Percentiles rank a stretch among this genome's conserved stretches.
Evolutionary conservation across 2,797 vertebrate species (phyloP).

Genomic region (Artibeus lituratus): DNA sequence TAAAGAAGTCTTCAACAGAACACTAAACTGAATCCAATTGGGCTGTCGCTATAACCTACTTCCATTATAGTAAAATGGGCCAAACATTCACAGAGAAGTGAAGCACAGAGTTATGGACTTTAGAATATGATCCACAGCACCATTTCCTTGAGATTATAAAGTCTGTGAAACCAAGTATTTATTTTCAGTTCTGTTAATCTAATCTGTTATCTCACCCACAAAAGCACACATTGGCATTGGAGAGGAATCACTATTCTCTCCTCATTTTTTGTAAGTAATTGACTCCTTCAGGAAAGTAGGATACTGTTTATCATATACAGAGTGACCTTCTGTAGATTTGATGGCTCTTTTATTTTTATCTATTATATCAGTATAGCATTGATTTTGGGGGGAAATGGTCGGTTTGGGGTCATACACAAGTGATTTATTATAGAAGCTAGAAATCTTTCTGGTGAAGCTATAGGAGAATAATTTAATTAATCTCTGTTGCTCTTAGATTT

Average conservation of each 20-base stretch:
- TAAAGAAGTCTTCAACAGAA: not conserved
- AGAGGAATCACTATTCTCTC: not conserved
- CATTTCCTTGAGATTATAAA: not conserved
- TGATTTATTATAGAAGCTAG: not conserved
- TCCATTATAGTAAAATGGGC: slow-evolving; percentile 1
- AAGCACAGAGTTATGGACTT: not conserved
- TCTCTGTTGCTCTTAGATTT: not conserved
- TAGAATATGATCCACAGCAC: not conserved
- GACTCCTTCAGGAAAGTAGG: not conserved
- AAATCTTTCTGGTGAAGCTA: not conserved
- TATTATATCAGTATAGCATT: not conserved
- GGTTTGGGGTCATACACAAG: not conserved
- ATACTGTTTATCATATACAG: not conserved
- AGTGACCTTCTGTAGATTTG: not conserved
- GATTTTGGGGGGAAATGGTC: not conserved
- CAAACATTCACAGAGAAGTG: slow-evolving; percentile 19
- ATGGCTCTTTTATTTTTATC: not conserved
- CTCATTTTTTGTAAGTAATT: not conserved
- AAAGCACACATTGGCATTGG: not conserved
- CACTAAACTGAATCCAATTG: not conserved
- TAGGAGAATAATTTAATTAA: not conserved
- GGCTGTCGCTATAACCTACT: not conserved
- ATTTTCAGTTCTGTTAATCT: slow-evolving; percentile 44
- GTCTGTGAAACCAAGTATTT: not conserved
- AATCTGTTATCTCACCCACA: not conserved